Evolutionary conservation across 2,113 vertebrate genomes (phyloP).

Genomic region (Speoplatyrhinus poulsoni): DNA sequence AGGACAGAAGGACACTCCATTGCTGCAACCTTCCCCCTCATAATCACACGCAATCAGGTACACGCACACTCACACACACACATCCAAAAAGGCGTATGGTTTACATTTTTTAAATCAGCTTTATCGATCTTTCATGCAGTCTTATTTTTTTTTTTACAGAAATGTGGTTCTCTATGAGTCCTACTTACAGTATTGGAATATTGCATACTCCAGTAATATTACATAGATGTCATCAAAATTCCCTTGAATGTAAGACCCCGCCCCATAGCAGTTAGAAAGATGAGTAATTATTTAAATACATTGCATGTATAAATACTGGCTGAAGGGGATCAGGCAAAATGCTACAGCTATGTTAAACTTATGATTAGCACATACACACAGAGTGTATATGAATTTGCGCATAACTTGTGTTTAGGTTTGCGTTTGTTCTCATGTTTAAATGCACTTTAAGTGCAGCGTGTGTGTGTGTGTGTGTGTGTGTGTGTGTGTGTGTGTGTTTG

Average conservation of each 20-base stretch:
- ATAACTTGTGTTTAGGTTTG: constrained; percentile 30
- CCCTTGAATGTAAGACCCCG: constrained; percentile 61
- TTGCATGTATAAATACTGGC: constrained; percentile 72
- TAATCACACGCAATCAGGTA: constrained; percentile 35
- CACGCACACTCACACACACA: not conserved
- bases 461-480: constrained; percentile 26
- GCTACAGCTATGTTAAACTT: constrained; percentile 69
- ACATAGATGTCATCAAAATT: constrained; percentile 66
- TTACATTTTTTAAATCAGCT: constrained; percentile 56
- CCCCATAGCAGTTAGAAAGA: constrained; percentile 62
- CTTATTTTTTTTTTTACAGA: constrained; percentile 57
- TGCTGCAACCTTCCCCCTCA: constrained; percentile 28
- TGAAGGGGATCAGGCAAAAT: constrained; percentile 76
- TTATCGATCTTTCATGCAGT: constrained; percentile 76
- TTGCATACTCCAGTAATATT: constrained; percentile 50
- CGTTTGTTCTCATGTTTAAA: constrained; percentile 30
- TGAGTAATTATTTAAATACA: constrained; percentile 74
- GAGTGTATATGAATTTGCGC: constrained; percentile 46
- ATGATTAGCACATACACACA: constrained; percentile 56
- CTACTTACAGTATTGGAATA: constrained; percentile 68
- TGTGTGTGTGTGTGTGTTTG: constrained; percentile 24
- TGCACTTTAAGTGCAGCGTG: constrained; percentile 2
- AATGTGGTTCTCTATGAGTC: constrained; percentile 68
- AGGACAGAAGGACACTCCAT: constrained; percentile 10
- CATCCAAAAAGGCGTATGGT: constrained; percentile 53